These are phyloP conservation scores for Ptilodon capucinus DNA, from an alignment of 2,888 invertebrate genomes.

Conservation along the genomic window DNA sequence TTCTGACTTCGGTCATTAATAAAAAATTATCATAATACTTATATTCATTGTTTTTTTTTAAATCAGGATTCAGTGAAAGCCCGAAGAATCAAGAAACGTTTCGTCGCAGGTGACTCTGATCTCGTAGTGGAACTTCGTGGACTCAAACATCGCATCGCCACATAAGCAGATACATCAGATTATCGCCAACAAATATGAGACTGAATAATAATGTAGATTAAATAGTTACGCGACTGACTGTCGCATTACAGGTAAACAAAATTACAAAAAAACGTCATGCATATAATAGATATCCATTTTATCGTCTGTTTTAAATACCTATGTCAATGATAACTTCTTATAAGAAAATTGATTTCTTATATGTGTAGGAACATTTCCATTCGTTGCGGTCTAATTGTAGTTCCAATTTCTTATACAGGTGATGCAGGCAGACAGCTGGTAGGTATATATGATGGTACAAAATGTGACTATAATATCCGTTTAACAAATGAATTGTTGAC, in stretches of 20 bases:
- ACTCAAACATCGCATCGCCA: slow-evolving; percentile 83
- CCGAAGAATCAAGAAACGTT: slow-evolving; percentile 84
- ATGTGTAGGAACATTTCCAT: slow-evolving; percentile 30
- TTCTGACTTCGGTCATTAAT: slow-evolving; percentile 12
- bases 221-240: slow-evolving; percentile 61
- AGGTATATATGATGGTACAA: slow-evolving; percentile 71
- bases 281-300: slow-evolving; percentile 26
- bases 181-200: slow-evolving; percentile 78
- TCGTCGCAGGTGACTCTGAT: slow-evolving; percentile 84
- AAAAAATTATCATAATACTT: slow-evolving; percentile 4
- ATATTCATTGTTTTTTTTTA: slow-evolving; percentile 33
- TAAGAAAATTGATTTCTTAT: slow-evolving; percentile 30
- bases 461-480: slow-evolving; percentile 73
- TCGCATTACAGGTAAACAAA: slow-evolving; percentile 41
- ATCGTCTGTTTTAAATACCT: slow-evolving; percentile 34
- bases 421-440: slow-evolving; percentile 25
- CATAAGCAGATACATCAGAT: slow-evolving; percentile 71
- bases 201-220: slow-evolving; percentile 77
- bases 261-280: slow-evolving; percentile 38
- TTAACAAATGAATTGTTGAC: slow-evolving; percentile 53
- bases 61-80: slow-evolving; percentile 59
- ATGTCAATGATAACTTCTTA: slow-evolving; percentile 31
- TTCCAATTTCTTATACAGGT: slow-evolving; percentile 14
- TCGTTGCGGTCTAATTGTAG: slow-evolving; percentile 29
- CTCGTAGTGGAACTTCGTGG: slow-evolving; percentile 85